phyloP scores from a whole-genome alignment of 1,140 invertebrate genomes.

The Zaprionus taronus region DNA sequence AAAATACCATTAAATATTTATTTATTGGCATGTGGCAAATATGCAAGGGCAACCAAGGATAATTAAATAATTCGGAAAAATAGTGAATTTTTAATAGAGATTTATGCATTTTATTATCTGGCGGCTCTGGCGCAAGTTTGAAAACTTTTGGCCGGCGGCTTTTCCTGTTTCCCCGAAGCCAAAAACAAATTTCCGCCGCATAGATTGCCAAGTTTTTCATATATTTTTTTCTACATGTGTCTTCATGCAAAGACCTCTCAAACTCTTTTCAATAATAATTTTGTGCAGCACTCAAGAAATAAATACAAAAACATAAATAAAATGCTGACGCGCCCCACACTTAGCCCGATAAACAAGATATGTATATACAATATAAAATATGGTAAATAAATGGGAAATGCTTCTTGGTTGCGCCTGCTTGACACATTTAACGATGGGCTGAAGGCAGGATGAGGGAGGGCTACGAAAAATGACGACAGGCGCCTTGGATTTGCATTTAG shows the following conservation, averaged over 20 bases:
- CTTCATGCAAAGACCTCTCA: slow-evolving; percentile 46
- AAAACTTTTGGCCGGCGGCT: slow-evolving; percentile 27
- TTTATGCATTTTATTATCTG: slow-evolving; percentile 32
- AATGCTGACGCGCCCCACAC: slow-evolving; percentile 62
- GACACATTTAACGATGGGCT: slow-evolving; percentile 60
- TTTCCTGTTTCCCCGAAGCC: slow-evolving; percentile 50
- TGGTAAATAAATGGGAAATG: slow-evolving; percentile 67
- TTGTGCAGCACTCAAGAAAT: slow-evolving; percentile 51
- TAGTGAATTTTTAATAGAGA: slow-evolving; percentile 29
- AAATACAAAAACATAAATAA: slow-evolving; percentile 74
- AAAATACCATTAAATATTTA: slow-evolving; percentile 38
- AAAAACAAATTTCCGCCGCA: slow-evolving; percentile 65
- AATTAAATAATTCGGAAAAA: slow-evolving; percentile 47
- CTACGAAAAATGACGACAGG: slow-evolving; percentile 20
- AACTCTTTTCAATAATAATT: slow-evolving; percentile 79
- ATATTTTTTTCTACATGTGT: background rate
- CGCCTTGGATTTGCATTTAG: slow-evolving; percentile 74
- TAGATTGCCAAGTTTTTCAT: slow-evolving; percentile 51
- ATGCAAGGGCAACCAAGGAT: slow-evolving; percentile 7
- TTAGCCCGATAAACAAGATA: slow-evolving; percentile 50
- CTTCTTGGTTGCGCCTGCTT: slow-evolving; percentile 63
- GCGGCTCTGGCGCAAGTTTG: slow-evolving; percentile 18
- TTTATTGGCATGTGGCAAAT: slow-evolving; percentile 4
- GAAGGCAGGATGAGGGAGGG: background rate
- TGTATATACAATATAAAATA: slow-evolving; percentile 59